These are phyloP conservation scores for Phenganax stokvisi DNA, from an alignment of 92 coral and sea anemone species.

Conservation along the genomic window DNA sequence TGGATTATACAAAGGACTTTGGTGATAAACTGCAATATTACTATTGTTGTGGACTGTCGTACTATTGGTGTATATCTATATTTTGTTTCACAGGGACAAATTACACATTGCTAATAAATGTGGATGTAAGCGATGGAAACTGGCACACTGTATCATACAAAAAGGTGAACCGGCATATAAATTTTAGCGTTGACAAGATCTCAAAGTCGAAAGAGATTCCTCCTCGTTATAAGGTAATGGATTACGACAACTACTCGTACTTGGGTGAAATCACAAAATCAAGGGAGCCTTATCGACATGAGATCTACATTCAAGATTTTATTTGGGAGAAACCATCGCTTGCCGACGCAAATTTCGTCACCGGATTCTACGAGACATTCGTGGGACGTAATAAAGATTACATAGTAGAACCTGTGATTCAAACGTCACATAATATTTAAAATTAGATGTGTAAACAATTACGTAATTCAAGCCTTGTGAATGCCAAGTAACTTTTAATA, in stretches of 20 bases:
- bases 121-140: background rate
- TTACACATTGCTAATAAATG: background rate
- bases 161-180: background rate
- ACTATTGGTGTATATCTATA: background rate
- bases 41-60: background rate
- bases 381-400: background rate
- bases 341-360: conserved; percentile 11
- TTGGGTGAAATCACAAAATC: background rate
- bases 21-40: too few relatives aligned
- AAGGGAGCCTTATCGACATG: background rate
- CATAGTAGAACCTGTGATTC: background rate
- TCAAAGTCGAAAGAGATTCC: background rate
- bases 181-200: background rate
- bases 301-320: conserved; percentile 19
- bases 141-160: conserved; percentile 22
- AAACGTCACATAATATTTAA: too few relatives aligned
- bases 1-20: too few relatives aligned
- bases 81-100: background rate
- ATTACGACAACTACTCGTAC: background rate
- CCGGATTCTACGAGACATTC: conserved; percentile 7
- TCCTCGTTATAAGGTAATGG: background rate
- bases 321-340: background rate
- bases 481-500: too few relatives aligned
- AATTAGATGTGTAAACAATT: too few relatives aligned
- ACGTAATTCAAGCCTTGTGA: too few relatives aligned